Base-by-base conservation (phyloP, 2,888 invertebrate species). In the Dugesia japonica region DNA sequence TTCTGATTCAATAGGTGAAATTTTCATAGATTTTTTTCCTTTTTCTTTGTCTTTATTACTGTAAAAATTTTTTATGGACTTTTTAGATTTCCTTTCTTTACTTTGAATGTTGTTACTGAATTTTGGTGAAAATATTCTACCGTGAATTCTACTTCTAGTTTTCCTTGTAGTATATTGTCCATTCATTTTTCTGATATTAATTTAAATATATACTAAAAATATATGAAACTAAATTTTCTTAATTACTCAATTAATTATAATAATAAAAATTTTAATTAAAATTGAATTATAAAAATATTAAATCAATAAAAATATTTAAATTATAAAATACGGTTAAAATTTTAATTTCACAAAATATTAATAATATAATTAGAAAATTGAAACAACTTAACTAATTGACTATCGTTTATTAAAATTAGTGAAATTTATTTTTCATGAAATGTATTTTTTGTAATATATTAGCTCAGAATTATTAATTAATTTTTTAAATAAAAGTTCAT, bases 301-400 rank as follows among this genome's bases (percentile, higher is more conserved):
- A 56, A 56, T 56, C 56, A 23, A 56, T 56, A 56, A 56, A 56
- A 20, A 9, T 56, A 56, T 56, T 56, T 56, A 56, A 56, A 56
- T 56, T 56, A 56, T n/a, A 56, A 56, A 20, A 56, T 56, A 56
- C 56, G 56, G 56, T 56, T 56, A 56, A 56, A 9, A 56, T 56
- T 56, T 56, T 56, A 56, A 56, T 56, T 56, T 56, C 56, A 56
- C 56, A 56, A 56, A 56, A 56, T 20, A 56, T 56, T 56, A 56
- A 56, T 56, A 56, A 56, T 56, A 56, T 56, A 9, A 56, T 56
- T 56, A 23, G 56, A 56, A 56, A 56, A 56, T 56, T 56, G 1
- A 56, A 56, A 56, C 56, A 56, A 4, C n/a, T n/a, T n/a, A n/a
- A n/a, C n/a, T n/a, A n/a, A n/a, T n/a, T n/a, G n/a, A n/a, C n/a